Evolutionary conservation across 2,888 invertebrate genomes (phyloP), one percentile per base, ranked within the genome.

Genomic region (Malthinus seriepunctatus): DNA sequence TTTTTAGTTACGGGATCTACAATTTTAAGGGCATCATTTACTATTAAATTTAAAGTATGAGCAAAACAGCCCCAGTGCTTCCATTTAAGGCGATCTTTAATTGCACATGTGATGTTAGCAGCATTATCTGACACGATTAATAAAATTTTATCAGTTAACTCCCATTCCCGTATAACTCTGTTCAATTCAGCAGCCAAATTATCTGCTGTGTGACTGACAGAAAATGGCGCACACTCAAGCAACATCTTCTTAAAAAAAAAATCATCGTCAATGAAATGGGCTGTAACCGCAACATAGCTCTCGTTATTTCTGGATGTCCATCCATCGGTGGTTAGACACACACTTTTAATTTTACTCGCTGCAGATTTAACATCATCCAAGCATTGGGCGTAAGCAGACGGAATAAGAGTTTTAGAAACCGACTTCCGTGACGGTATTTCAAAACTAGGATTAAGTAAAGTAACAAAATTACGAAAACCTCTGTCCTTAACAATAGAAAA

Each of bases 281-380:
- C 62, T 9, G 67, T 71, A 6, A 70, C 66, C 14, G 63, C 70
- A 37, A 73, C 55, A 62, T 61, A 72, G 58, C 60, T 67, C 46
- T 73, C 71, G 15, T 59, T 66, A 46, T 64, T 70, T 7, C 53
- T 11, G 6, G 73, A 74, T 10, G 72, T 71, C 72, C 73, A 72
- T 46, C 67, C 66, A 60, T 74, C 73, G 5, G 70, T 71, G 23
- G 73, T 73, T 35, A 73, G 10, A 50, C 66, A 62, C 10, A 68
- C 62, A 37, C 54, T 53, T 35, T 55, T 44, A 38, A 63, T 63
- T 5, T 46, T 50, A 49, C 51, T 51, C 0, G 56, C 10, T 9
- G 59, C 38, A 11, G 52, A 32, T 62, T 56, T 61, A 9, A 56
- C 34, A 38, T 50, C 32, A 8, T 32, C 8, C 5, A 7, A 32